Evolutionary conservation across 2,888 invertebrate species (phyloP).

Genomic region (Perithous albicinctus): DNA sequence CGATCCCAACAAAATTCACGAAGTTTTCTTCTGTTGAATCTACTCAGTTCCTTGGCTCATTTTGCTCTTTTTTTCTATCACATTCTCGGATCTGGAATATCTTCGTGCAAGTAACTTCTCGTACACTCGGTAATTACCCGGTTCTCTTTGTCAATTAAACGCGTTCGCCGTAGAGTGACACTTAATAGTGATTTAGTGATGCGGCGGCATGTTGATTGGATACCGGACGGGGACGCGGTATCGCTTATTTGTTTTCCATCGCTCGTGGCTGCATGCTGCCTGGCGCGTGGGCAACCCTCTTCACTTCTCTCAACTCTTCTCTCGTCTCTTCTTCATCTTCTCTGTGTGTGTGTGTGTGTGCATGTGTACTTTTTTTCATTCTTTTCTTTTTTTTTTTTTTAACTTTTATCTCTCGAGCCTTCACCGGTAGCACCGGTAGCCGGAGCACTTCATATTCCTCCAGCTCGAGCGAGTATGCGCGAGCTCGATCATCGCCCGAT

Average conservation of each 20-base stretch:
- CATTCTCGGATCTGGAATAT: slow-evolving; percentile 19
- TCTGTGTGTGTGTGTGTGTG: too few species aligned
- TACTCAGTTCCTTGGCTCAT: not conserved
- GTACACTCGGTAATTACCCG: slow-evolving; percentile 72
- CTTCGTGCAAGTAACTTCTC: slow-evolving; percentile 60
- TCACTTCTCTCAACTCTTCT: slow-evolving; percentile 4
- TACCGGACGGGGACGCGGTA: slow-evolving; percentile 36
- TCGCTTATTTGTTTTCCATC: slow-evolving; percentile 56
- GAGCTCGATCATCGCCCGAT: slow-evolving; percentile 40
- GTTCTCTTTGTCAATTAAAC: slow-evolving; percentile 74
- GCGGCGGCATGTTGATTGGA: slow-evolving; percentile 61
- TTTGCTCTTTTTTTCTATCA: not conserved
- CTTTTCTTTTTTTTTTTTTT: slow-evolving; percentile 1
- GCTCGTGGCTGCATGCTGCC: slow-evolving; percentile 9
- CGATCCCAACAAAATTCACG: slow-evolving; percentile 1
- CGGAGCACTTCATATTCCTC: slow-evolving; percentile 47
- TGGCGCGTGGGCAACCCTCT: slow-evolving; percentile 45
- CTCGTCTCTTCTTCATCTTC: slow-evolving; percentile 7
- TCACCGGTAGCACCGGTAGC: slow-evolving; percentile 7
- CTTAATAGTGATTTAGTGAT: slow-evolving; percentile 76
- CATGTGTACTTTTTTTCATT: not conserved
- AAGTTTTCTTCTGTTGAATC: not conserved
- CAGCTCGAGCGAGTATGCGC: slow-evolving; percentile 13
- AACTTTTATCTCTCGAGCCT: not conserved
- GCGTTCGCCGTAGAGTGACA: slow-evolving; percentile 70